Percentiles rank a stretch among this genome's conserved stretches.
Conservation (phyloP, 2,113 vertebrate genomes). For the Cyprinodon brontotheroides region DNA sequence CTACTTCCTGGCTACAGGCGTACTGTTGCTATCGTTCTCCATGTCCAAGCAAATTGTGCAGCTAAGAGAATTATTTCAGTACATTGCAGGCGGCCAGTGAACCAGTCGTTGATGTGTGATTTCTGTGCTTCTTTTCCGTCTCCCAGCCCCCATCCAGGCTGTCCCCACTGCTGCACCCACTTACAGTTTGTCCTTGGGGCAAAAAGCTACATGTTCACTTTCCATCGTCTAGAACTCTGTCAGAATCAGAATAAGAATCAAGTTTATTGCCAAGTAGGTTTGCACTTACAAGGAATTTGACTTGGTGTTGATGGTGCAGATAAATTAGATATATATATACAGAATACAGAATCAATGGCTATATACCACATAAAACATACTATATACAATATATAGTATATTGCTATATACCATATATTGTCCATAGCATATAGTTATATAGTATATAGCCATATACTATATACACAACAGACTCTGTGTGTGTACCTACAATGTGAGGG, state of each 20-base stretch:
- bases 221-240: conserved; percentile 40
- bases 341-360: too few species aligned
- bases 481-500: too few species aligned
- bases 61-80: conserved; percentile 78
- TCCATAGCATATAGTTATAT: too few species aligned
- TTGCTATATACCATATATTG: too few species aligned
- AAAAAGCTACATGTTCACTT: conserved; percentile 37
- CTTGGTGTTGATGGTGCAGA: conserved; percentile 9
- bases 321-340: too few species aligned
- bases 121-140: neutral
- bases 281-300: too few species aligned
- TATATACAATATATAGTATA: too few species aligned
- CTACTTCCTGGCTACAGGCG: conserved; percentile 31
- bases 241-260: too few species aligned
- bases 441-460: too few species aligned
- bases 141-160: conserved; percentile 16
- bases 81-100: conserved; percentile 74
- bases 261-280: too few species aligned
- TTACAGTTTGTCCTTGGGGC: conserved; percentile 56
- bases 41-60: conserved; percentile 78
- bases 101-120: conserved; percentile 68
- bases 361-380: too few species aligned
- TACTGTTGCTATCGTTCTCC: conserved; percentile 60
- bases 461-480: too few species aligned
- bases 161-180: conserved; percentile 48